Base-by-base conservation (phyloP, 2,113 vertebrate species). In the Eudorcas thomsonii region DNA sequence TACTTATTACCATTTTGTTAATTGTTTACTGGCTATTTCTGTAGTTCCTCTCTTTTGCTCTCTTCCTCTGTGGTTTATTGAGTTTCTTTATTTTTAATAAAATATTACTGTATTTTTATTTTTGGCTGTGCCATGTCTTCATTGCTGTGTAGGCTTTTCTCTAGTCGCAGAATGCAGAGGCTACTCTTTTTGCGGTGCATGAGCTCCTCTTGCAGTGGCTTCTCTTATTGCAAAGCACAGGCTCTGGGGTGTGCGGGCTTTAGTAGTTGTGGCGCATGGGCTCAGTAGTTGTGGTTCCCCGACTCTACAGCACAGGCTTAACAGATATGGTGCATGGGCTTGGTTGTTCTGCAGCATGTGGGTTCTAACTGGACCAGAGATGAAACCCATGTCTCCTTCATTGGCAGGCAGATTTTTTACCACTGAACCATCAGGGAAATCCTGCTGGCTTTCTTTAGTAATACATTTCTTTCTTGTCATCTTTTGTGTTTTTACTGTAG, bases 261-360 rank as follows among this genome's bases (percentile, higher is more conserved):
- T 6, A 71, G n/a, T 2, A 23, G 19, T 0, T 64, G 33, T 17
- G 16, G 7, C 2, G 1, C 62, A 4, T 9, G 3, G 62, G 15
- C 62, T 64, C 16, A 64, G 15, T 2, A n/a, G 62, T 4, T 71
- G 67, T 39, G 10, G 67, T 23, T 39, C 67, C 64, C 67, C 1
- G 2, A n/a, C n/a, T 39, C n/a, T 6, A 23, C n/a, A 39, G n/a
- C 19, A 23, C 67, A 39, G 19, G 67, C n/a, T 12, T 6, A 39
- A 39, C 5, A 71, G n/a, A 23, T 23, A 23, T 6, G 21, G 36
- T 39, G 19, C 67, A 0, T 39, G 67, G 67, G n/a, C 67, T 39
- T 39, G n/a, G 67, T 71, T 71, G 67, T 39, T 39, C 67, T 39
- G 67, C 19, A 39, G 67, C 67, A 39, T 6, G 5, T 23, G 19